A percentile compares a stretch with the other conserved stretches of the same genome.
Evolutionary conservation across 2,888 invertebrate genomes (phyloP).

Genomic region (Drosophila paramelanica): DNA sequence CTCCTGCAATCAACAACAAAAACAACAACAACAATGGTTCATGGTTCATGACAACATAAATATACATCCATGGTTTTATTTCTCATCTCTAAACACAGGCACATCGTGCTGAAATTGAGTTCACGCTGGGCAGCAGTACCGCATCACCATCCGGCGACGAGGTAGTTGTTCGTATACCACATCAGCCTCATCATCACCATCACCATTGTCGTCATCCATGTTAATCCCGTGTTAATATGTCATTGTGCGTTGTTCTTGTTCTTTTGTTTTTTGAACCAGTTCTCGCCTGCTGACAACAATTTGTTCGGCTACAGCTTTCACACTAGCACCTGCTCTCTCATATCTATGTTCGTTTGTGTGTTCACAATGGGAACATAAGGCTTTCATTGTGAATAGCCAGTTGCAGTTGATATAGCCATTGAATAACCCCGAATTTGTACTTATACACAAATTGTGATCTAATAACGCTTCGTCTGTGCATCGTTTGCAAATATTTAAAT

Average conservation of each 20-base stretch:
- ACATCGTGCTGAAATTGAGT: slow-evolving; percentile 96
- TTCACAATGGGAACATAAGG: neutral
- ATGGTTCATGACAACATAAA: slow-evolving; percentile 66
- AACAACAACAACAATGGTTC: slow-evolving; percentile 58
- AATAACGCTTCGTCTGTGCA: slow-evolving; percentile 10
- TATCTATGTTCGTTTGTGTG: slow-evolving; percentile 2
- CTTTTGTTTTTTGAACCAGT: slow-evolving; percentile 11
- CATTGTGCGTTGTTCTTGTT: slow-evolving; percentile 37
- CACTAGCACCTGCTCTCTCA: slow-evolving; percentile 7
- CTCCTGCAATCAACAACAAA: slow-evolving; percentile 44
- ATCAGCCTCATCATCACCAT: slow-evolving; percentile 30
- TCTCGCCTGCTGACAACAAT: neutral
- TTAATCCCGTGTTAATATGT: slow-evolving; percentile 32
- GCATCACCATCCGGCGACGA: slow-evolving; percentile 88
- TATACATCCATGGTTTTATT: slow-evolving; percentile 60
- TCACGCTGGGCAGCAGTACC: slow-evolving; percentile 89
- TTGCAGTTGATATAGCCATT: slow-evolving; percentile 9
- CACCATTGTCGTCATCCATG: slow-evolving; percentile 13
- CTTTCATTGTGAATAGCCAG: slow-evolving; percentile 21
- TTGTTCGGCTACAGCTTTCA: slow-evolving; percentile 26
- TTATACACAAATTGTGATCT: slow-evolving; percentile 14
- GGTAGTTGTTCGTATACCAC: slow-evolving; percentile 87
- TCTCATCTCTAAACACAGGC: slow-evolving; percentile 86
- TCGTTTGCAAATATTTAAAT: slow-evolving; percentile 1
- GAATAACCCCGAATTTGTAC: slow-evolving; percentile 25